A percentile compares a stretch with the other conserved stretches of the same genome.
These are phyloP conservation scores for Pogona vitticeps DNA, from an alignment of 2,113 vertebrate genomes.

Conservation along the genomic window DNA sequence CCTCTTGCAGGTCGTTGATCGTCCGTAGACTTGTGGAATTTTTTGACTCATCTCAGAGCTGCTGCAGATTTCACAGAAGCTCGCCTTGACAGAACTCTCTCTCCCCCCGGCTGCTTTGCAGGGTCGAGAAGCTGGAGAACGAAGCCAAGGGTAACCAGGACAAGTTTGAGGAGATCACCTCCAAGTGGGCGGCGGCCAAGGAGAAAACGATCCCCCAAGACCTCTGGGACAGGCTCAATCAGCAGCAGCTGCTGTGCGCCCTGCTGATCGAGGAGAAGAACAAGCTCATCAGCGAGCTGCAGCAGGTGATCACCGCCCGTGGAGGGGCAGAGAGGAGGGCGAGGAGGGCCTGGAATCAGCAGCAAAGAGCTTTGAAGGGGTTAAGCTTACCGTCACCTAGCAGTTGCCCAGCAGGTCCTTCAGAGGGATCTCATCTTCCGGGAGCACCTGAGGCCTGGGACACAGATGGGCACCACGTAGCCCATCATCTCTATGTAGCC, in stretches of 20 bases:
- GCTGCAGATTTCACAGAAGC: background rate
- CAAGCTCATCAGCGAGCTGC: slow-evolving; percentile 80
- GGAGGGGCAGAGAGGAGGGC: too few relatives aligned
- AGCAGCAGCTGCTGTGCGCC: slow-evolving; percentile 78
- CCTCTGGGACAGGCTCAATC: slow-evolving; percentile 76
- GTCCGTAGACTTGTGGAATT: background rate
- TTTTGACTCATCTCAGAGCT: background rate
- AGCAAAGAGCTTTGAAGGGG: background rate
- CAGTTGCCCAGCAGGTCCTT: background rate
- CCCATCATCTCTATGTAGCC: background rate
- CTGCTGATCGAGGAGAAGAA: slow-evolving; percentile 83
- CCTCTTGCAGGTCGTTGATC: background rate
- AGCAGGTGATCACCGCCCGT: slow-evolving; percentile 74
- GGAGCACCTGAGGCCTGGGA: background rate
- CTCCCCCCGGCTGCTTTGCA: slow-evolving; percentile 26
- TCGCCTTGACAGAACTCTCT: background rate
- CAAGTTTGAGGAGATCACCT: slow-evolving; percentile 80
- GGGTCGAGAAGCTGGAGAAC: slow-evolving; percentile 68
- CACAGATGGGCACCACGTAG: background rate
- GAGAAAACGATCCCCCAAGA: slow-evolving; percentile 75
- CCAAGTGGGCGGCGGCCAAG: slow-evolving; percentile 73
- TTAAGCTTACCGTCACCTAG: background rate
- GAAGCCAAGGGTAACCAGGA: slow-evolving; percentile 68
- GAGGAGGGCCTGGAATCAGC: too few relatives aligned
- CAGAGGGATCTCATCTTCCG: background rate